These are phyloP conservation scores for Turritopsis dohrnii DNA, from an alignment of 30 jellyfish, hydroid and myxozoan species.

Conservation along the genomic window DNA sequence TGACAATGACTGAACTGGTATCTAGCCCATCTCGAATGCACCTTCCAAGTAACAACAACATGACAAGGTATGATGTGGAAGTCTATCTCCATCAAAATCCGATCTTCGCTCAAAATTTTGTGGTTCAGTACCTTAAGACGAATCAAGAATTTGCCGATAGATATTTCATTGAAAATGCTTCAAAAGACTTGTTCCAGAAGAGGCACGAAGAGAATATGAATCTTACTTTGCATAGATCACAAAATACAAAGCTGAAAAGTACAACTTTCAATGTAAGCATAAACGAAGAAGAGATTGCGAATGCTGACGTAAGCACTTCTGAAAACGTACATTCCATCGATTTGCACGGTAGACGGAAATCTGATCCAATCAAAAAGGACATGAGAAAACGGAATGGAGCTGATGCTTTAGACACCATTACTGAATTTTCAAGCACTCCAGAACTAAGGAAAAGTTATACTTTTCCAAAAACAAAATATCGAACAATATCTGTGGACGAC, in stretches of 20 bases:
- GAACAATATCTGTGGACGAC: slow-evolving; percentile 40
- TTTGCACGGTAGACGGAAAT: slow-evolving; percentile 7
- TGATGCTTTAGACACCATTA: background rate
- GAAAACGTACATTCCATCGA: background rate
- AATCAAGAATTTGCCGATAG: slow-evolving; percentile 52
- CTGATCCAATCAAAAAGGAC: slow-evolving; percentile 27
- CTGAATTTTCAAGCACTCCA: background rate
- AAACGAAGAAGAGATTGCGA: background rate
- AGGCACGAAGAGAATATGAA: slow-evolving; percentile 42
- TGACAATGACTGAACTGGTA: background rate
- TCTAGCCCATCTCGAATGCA: background rate
- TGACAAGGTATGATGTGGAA: slow-evolving; percentile 35
- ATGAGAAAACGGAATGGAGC: background rate
- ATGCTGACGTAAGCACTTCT: background rate
- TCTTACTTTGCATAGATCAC: slow-evolving; percentile 15
- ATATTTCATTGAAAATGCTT: slow-evolving; percentile 49
- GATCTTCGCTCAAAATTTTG: slow-evolving; percentile 44
- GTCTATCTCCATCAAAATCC: slow-evolving; percentile 35
- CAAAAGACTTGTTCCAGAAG: slow-evolving; percentile 40
- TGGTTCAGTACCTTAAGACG: slow-evolving; percentile 28
- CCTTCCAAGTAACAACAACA: slow-evolving; percentile 13
- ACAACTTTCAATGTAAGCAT: background rate
- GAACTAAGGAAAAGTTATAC: slow-evolving; percentile 28
- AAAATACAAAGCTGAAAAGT: slow-evolving; percentile 27
- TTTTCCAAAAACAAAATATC: slow-evolving; percentile 24